Evolutionary conservation across 1,140 invertebrate species (phyloP), one percentile per base, ranked within the genome.

Genomic region (Thaumatotibia leucotreta): DNA sequence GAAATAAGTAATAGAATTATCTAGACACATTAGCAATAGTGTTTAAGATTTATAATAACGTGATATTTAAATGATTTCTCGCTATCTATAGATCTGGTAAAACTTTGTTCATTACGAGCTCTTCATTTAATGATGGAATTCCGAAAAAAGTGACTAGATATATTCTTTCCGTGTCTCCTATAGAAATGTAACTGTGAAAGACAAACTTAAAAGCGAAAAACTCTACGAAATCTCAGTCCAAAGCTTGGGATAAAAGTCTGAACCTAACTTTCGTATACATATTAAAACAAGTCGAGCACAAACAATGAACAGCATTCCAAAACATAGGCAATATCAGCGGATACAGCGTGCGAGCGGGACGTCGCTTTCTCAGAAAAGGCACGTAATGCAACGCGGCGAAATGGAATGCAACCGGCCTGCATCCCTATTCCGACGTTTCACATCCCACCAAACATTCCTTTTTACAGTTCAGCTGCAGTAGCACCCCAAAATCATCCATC

Each of bases 261-360:
- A 81, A 79, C 77, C 80, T 72, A 76, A 71, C 73, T 70, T 79
- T 83, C 83, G 79, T 78, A 80, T 80, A 77, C 75, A 75, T 82
- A 84, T 86, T 85, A 79, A 85, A 87, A 85, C 84, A 77, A 85
- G 76, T 76, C 81, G 76, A 77, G 71, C 76, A n/a, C n/a, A 85
- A 86, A 89, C 85, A 88, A 89, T 88, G 84, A 85, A 76, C 79
- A 84, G 79, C 83, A 87, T 89, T 87, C 79, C 85, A 79, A 86
- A 87, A 88, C 84, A 85, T 75, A 81, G 75, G 82, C 80, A 87
- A 83, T 83, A 85, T 84, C 80, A 69, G 79, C 73, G 72, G 76
- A 73, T 82, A 77, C 73, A 82, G 75, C 80, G 84, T 86, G 84
- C 77, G 85, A 88, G 85, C 73, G 74, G 82, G 84, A 87, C 81